Evolutionary conservation across 2,113 vertebrate genomes (phyloP).

Genomic region (Cinclus mexicanus): DNA sequence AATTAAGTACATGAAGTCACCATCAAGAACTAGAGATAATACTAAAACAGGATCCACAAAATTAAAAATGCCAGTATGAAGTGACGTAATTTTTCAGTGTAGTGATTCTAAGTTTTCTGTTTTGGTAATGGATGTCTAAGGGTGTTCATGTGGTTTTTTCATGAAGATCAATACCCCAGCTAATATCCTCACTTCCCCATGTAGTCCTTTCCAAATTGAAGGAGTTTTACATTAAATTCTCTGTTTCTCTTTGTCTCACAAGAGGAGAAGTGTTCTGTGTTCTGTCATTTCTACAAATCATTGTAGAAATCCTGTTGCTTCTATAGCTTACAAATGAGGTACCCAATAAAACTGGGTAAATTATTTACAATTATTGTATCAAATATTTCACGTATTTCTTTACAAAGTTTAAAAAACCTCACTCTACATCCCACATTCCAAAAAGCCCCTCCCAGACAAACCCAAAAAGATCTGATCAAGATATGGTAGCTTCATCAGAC

Average conservation of each 20-base stretch:
- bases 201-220: neutral
- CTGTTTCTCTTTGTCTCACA: neutral
- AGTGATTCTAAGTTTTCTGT: neutral
- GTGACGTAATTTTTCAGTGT: neutral
- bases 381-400: neutral
- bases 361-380: neutral
- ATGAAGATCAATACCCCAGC: neutral
- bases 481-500: neutral
- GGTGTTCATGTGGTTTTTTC: neutral
- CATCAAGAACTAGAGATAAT: neutral
- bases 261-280: neutral
- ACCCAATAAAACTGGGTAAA: neutral
- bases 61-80: neutral
- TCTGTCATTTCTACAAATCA: neutral
- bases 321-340: neutral
- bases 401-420: neutral
- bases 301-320: neutral
- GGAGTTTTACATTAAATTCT: neutral
- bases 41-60: neutral
- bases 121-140: neutral
- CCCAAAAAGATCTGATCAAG: neutral
- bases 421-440: fast-evolving
- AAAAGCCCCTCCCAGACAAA: neutral
- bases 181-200: neutral
- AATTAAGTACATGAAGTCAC: neutral